Evolutionary conservation across 2,797 vertebrate genomes (phyloP), one percentile per base, ranked within the genome.

Genomic region (Ctenochaetus hawaiiensis): DNA sequence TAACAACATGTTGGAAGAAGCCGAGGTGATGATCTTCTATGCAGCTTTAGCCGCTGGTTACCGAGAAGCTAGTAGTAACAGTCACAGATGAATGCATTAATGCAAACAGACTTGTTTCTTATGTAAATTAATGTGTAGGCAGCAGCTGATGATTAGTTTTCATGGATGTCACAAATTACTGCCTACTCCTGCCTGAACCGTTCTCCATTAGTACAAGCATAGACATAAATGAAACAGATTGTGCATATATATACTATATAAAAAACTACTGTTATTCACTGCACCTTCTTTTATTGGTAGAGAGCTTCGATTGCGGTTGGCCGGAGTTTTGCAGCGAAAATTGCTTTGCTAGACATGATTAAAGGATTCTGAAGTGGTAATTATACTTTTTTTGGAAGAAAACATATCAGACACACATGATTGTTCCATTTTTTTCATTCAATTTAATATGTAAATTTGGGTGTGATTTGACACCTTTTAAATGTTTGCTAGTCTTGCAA

Each of bases 111-210:
- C 66, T 59, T 37, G 43, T 69, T 62, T 73, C 65, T 72, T 63
- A 63, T 75, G 68, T 67, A 68, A 49, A 49, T 62, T 56, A 39
- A 9, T 44, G 74, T 43, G 26, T 49, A 14, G 60, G 37, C 54
- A 72, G 54, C 66, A 69, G 58, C 58, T 64, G 26, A 57, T 68
- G 66, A 74, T 67, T 23, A 68, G 45, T 14, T 53, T 14, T 59
- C 56, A 59, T 67, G 56, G 57, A 51, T 54, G 67, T 67, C 64
- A 45, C 64, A 68, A 65, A 75, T 74, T 34, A 54, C 63, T 59
- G 72, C 34, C 62, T 59, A 51, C 17, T 69, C 9, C 66, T 68
- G 37, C 54, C 66, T 67, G 71, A 60, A 43, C 34, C 5, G 8
- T 76, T 22, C 72, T 52, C 62, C 39, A 60, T 70, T 63, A 63